Percentiles rank a stretch among this genome's conserved stretches.
Evolutionary conservation across 2,113 vertebrate genomes (phyloP).

Genomic region (Gnathonemus echidnorhynchus): DNA sequence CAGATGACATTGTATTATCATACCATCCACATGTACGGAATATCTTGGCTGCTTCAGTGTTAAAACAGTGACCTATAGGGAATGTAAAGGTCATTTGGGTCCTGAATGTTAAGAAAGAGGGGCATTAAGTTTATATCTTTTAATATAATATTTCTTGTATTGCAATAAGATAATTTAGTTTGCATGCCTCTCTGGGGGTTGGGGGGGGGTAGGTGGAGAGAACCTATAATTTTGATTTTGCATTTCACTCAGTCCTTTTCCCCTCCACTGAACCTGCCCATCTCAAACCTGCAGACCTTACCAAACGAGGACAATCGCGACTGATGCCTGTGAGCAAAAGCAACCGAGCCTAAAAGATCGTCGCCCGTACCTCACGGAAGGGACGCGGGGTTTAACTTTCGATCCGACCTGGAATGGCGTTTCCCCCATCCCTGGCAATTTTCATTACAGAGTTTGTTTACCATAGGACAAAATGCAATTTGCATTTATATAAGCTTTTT

Average conservation of each 20-base stretch:
- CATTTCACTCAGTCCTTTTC: background rate
- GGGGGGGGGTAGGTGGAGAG: no score
- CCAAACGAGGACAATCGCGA: background rate
- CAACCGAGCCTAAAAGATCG: background rate
- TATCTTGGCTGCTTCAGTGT: background rate
- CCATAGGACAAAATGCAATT: conserved; percentile 65
- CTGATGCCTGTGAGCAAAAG: background rate
- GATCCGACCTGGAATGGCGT: conserved; percentile 53
- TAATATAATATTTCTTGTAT: background rate
- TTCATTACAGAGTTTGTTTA: conserved; percentile 58
- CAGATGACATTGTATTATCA: background rate
- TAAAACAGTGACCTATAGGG: background rate
- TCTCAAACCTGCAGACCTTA: background rate
- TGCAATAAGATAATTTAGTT: background rate
- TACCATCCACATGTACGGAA: background rate
- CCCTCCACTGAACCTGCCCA: background rate
- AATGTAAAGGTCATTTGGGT: background rate
- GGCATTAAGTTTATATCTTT: background rate
- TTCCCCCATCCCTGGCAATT: conserved; percentile 51
- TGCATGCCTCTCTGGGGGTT: background rate
- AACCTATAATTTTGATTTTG: background rate
- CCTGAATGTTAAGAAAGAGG: background rate
- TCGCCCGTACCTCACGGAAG: background rate
- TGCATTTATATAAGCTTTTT: conserved; percentile 75
- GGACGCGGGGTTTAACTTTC: conserved; percentile 46